phyloP scores from a whole-genome alignment of 2,797 vertebrate genomes.

The Oreortyx pictus region DNA sequence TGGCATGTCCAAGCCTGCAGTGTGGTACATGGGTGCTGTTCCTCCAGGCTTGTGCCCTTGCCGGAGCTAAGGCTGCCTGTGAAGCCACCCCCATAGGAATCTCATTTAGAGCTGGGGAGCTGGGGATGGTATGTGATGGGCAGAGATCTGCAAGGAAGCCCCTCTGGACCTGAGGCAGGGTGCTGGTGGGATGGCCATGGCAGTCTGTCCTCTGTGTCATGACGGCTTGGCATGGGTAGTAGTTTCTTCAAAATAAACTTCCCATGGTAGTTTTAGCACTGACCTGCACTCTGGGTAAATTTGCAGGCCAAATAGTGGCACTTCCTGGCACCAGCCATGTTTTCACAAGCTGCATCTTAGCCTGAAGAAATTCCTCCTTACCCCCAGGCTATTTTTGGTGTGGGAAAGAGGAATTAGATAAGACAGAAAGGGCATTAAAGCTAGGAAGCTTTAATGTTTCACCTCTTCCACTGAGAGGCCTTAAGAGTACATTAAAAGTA shows the following conservation, averaged over 20 bases:
- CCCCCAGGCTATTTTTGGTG: conserved; percentile 1
- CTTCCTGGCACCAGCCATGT: neutral
- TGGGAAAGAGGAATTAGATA: neutral
- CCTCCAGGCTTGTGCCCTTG: rapidly evolving
- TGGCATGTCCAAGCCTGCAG: neutral
- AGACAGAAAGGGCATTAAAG: conserved; percentile 17
- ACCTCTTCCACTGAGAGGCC: neutral
- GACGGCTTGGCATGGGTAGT: neutral
- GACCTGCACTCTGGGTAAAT: neutral
- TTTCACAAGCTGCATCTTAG: neutral
- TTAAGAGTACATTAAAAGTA: conserved; percentile 36
- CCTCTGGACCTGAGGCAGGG: neutral
- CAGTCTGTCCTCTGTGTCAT: neutral
- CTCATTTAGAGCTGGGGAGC: neutral
- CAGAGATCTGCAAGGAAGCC: neutral
- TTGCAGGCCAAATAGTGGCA: neutral
- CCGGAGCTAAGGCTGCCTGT: neutral
- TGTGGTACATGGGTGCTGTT: rapidly evolving
- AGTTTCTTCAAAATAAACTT: neutral
- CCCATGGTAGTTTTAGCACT: neutral
- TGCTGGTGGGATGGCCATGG: neutral
- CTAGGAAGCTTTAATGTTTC: conserved; percentile 34
- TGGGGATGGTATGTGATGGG: neutral
- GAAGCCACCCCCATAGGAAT: neutral
- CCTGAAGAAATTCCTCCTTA: conserved; percentile 24